phyloP scores from a whole-genome alignment of 1,140 invertebrate species.

The Drosophila kohkoa region DNA sequence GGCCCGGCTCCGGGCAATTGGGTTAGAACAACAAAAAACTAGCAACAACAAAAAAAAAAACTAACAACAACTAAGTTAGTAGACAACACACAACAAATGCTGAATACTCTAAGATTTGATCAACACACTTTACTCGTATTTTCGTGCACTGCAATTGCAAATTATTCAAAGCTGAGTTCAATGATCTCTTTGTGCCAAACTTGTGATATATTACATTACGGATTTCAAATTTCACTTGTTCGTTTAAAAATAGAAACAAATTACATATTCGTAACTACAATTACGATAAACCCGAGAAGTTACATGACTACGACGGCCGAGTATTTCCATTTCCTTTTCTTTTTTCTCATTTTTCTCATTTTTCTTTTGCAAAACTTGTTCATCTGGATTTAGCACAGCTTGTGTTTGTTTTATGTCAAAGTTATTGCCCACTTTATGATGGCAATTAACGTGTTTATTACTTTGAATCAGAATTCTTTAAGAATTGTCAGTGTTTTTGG shows the following conservation, averaged over 20 bases:
- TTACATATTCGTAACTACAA: conserved; percentile 27
- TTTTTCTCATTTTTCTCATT: background rate
- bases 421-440: conserved; percentile 5
- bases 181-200: conserved; percentile 26
- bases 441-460: conserved; percentile 5
- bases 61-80: background rate
- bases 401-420: background rate
- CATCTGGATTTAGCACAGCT: background rate
- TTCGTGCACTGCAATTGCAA: too few species aligned
- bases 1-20: conserved; percentile 40
- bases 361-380: background rate
- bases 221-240: conserved; percentile 33
- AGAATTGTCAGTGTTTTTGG: too few species aligned
- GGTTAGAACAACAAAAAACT: conserved; percentile 34
- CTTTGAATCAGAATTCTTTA: too few species aligned
- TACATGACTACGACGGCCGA: conserved; percentile 16
- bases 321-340: conserved; percentile 13
- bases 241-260: conserved; percentile 7
- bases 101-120: conserved; percentile 23
- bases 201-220: conserved; percentile 29
- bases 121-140: too few species aligned
- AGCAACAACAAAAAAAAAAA: conserved; percentile 5
- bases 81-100: conserved; percentile 10
- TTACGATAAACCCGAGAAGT: background rate
- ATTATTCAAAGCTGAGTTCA: conserved; percentile 21